Evolutionary conservation across 2,888 invertebrate genomes (phyloP).

Genomic region (Anaspis maculata): DNA sequence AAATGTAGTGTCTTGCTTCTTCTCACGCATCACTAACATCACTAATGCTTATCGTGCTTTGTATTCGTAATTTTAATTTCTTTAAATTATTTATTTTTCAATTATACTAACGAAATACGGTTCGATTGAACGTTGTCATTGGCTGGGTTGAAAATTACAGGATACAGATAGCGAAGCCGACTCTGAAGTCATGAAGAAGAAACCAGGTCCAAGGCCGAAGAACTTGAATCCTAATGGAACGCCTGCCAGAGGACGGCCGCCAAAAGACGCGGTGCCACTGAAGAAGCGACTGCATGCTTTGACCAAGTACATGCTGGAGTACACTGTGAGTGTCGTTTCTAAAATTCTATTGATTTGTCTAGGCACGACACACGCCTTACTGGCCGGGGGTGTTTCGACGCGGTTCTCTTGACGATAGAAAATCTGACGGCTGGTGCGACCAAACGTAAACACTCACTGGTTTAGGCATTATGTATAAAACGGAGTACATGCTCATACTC

Average conservation of each 20-base stretch:
- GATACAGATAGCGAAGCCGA: slow-evolving; percentile 47
- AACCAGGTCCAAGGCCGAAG: slow-evolving; percentile 33
- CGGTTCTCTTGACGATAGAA: too few species aligned
- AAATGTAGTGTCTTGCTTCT: slow-evolving; percentile 25
- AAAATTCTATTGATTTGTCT: too few species aligned
- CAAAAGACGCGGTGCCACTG: slow-evolving; percentile 48
- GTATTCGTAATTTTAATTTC: neutral
- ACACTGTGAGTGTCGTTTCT: slow-evolving; percentile 52
- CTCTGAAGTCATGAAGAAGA: slow-evolving; percentile 26
- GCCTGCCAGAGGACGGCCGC: slow-evolving; percentile 34
- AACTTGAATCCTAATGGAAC: slow-evolving; percentile 22
- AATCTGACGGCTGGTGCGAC: too few species aligned
- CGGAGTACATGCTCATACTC: too few species aligned
- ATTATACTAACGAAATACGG: too few species aligned
- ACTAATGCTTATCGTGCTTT: neutral
- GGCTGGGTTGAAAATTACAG: too few species aligned
- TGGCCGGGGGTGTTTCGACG: too few species aligned
- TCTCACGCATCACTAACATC: too few species aligned
- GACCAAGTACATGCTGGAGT: slow-evolving; percentile 67
- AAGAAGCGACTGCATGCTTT: slow-evolving; percentile 75
- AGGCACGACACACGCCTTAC: too few species aligned
- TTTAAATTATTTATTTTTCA: slow-evolving; percentile 1
- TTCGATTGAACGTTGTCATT: too few species aligned
- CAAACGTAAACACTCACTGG: too few species aligned
- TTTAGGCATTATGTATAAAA: too few species aligned